Evolutionary conservation across 2,113 vertebrate genomes (phyloP).

Genomic region (Glareola pratincola): DNA sequence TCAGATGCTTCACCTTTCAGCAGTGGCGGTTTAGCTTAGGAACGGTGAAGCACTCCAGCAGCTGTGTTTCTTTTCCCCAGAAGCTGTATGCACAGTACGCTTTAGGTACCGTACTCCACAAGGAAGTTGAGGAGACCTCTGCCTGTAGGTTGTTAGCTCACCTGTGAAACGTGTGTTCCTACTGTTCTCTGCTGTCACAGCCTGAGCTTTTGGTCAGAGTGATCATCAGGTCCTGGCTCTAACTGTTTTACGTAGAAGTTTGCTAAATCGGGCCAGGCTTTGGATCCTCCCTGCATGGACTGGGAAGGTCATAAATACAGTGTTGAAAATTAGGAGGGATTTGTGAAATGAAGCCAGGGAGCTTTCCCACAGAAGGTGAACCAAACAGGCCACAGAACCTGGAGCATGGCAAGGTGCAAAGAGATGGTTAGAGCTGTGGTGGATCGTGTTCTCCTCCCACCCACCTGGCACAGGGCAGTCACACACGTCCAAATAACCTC

Average conservation of each 20-base stretch:
- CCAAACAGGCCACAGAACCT: background rate
- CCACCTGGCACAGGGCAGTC: background rate
- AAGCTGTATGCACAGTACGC: fast-evolving
- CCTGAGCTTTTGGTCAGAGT: background rate
- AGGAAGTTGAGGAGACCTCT: background rate
- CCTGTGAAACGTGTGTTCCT: background rate
- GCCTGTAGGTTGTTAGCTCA: background rate
- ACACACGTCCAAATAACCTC: fast-evolving
- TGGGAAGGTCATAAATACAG: background rate
- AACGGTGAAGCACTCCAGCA: background rate
- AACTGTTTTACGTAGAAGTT: background rate
- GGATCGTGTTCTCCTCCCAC: background rate
- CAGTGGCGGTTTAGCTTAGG: background rate
- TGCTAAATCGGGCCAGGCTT: background rate
- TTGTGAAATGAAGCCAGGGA: background rate
- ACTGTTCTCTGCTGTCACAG: background rate
- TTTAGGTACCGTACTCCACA: background rate
- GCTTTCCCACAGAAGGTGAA: background rate
- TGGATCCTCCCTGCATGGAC: background rate
- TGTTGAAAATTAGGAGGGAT: background rate
- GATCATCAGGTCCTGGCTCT: background rate
- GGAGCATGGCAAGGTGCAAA: background rate
- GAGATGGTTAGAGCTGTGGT: background rate
- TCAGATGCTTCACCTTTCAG: background rate
- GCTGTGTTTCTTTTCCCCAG: background rate